A percentile compares a stretch with the other conserved stretches of the same genome.
These are phyloP conservation scores for Caenorhabditis doughertyi DNA, from an alignment of 2,888 invertebrate genomes.

Conservation along the genomic window DNA sequence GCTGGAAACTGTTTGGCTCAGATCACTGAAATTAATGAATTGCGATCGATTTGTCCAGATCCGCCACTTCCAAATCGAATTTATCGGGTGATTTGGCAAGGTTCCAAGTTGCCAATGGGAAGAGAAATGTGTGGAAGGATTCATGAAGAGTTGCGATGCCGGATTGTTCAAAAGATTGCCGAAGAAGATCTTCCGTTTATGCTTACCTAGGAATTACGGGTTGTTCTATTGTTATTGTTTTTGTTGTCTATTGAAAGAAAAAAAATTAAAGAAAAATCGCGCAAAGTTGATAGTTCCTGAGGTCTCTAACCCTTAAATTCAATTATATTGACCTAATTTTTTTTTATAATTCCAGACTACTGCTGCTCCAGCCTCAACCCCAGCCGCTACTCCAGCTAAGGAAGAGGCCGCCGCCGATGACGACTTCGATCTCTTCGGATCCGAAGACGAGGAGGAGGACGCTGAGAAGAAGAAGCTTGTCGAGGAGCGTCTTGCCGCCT, in stretches of 20 bases:
- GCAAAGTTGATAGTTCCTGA: background rate
- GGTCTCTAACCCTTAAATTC: background rate
- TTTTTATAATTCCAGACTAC: constrained; percentile 8
- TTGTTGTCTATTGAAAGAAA: background rate
- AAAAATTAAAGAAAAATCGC: constrained; percentile 1
- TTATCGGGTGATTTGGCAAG: constrained; percentile 79
- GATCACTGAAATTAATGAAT: constrained; percentile 65
- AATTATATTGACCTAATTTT: constrained; percentile 2
- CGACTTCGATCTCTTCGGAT: constrained; percentile 82
- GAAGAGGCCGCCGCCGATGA: constrained; percentile 64
- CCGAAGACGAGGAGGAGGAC: constrained; percentile 80
- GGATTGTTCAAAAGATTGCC: constrained; percentile 37
- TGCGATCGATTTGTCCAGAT: constrained; percentile 74
- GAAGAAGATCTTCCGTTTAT: constrained; percentile 55
- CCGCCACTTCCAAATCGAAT: constrained; percentile 74
- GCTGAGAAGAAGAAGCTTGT: constrained; percentile 86
- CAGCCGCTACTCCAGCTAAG: constrained; percentile 47
- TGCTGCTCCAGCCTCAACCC: constrained; percentile 37
- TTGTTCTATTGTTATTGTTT: constrained; percentile 4
- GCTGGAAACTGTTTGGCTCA: constrained; percentile 62
- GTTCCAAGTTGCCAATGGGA: constrained; percentile 66
- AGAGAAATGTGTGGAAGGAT: constrained; percentile 67
- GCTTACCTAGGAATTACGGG: constrained; percentile 57
- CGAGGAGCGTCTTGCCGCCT: constrained; percentile 93
- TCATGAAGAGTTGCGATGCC: constrained; percentile 71